Evolutionary conservation across 1,140 invertebrate species (phyloP).

Genomic region (Leptinotarsa undecemlineata): DNA sequence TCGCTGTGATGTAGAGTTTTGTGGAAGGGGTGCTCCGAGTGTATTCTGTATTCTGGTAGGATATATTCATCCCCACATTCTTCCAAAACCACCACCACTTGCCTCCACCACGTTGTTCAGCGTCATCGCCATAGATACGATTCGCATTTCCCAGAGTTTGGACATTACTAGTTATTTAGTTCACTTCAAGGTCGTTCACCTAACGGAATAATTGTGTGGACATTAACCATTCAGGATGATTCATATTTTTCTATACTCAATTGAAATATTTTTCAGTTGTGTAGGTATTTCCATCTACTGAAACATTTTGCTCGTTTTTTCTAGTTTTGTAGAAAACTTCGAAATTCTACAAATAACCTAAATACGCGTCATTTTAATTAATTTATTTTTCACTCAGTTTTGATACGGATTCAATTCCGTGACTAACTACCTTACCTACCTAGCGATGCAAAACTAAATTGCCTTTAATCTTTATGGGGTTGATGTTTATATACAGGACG

Average conservation of each 20-base stretch:
- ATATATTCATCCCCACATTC: constrained; percentile 56
- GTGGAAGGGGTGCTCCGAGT: constrained; percentile 56
- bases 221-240: background rate
- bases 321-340: too few relatives aligned
- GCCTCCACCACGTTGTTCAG: constrained; percentile 53
- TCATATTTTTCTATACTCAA: background rate
- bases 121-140: constrained; percentile 52
- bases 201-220: constrained; percentile 26
- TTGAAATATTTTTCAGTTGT: too few relatives aligned
- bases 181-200: constrained; percentile 48
- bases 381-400: too few relatives aligned
- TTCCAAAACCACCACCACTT: constrained; percentile 54
- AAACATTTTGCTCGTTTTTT: too few relatives aligned
- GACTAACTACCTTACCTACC: too few relatives aligned
- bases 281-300: too few relatives aligned
- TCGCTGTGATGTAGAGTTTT: constrained; percentile 54
- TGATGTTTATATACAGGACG: too few relatives aligned
- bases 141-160: constrained; percentile 33
- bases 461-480: too few relatives aligned
- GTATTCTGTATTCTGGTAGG: constrained; percentile 54
- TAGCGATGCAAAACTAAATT: too few relatives aligned
- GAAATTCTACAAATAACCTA: too few relatives aligned
- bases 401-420: too few relatives aligned
- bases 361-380: too few relatives aligned
- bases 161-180: constrained; percentile 39